Evolutionary conservation across 64 coral and sea anemone species (phyloP), one percentile per base, ranked within the genome.

Genomic region (Pachyseris speciosa): DNA sequence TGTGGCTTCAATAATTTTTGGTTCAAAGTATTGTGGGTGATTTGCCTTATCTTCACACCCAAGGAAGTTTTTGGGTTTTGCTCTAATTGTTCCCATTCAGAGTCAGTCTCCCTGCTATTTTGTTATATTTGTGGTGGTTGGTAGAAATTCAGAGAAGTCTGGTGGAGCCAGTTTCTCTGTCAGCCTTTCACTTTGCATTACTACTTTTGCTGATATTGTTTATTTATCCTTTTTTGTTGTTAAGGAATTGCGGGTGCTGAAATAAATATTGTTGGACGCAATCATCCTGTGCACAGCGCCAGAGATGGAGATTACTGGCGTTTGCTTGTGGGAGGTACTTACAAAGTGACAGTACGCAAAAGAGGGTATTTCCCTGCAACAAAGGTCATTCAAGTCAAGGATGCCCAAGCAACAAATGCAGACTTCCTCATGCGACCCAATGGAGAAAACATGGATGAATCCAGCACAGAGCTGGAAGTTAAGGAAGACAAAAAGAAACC

Each of bases 261-360:
- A 37, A 94, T 98, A 88, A 61, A 79, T 27, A 55, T 98, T 1
- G 29, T 36, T 5, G 72, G 65, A 11, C 80, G 84, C 28, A 51
- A 50, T 19, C 95, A 98, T 69, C 25, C 73, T 19, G 85, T 98
- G 22, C 87, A 27, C 48, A 88, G 92, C 26, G 95, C 95, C 11
- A 84, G 37, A 48, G 95, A 94, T 91, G 95, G 95, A 2, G 95
- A 98, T 48, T 98, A 91, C 67, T 98, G 95, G 95, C 92, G 95
- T 19, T 44, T 98, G 22, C 87, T 98, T 31, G 28, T 75, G 41
- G 92, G 87, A 11, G 92, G 95, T 5, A 20, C 31, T 0, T 94
- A 98, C 31, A 15, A 32, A 0, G 80, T 98, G 1, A 65, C 17
- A 42, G 95, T 94, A 15, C 11, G 26, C 28, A 87, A 86, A 11